These are phyloP conservation scores for Mobula hypostoma DNA, from an alignment of 2,113 vertebrate species.

Conservation along the genomic window DNA sequence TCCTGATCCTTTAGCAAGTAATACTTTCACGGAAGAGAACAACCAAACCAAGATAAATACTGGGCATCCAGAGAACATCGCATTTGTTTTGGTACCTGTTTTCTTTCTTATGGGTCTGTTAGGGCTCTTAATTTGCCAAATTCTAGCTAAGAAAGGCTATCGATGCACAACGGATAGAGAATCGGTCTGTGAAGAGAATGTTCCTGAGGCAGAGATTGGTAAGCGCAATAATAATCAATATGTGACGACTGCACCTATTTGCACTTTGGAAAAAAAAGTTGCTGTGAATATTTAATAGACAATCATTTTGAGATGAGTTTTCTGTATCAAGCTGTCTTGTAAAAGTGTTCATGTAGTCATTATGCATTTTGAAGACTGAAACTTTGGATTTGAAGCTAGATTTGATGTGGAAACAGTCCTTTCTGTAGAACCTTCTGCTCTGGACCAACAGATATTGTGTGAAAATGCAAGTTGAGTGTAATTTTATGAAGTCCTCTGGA, in stretches of 20 bases:
- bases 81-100: constrained; percentile 71
- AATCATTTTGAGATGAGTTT: neutral
- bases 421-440: neutral
- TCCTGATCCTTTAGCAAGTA: constrained; percentile 39
- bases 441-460: neutral
- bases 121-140: constrained; percentile 84
- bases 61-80: constrained; percentile 60
- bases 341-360: neutral
- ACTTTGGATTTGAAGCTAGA: neutral
- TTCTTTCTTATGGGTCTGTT: constrained; percentile 87
- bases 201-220: constrained; percentile 69
- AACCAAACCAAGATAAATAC: constrained; percentile 37
- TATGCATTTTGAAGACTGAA: neutral
- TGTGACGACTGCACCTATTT: neutral
- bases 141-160: constrained; percentile 88
- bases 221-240: constrained; percentile 33
- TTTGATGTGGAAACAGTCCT: neutral
- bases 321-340: neutral
- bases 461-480: neutral
- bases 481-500: neutral
- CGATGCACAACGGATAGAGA: constrained; percentile 83
- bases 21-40: constrained; percentile 40
- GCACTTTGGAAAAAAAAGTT: neutral
- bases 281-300: neutral
- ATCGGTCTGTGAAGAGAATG: constrained; percentile 54